Evolutionary conservation across 2,113 vertebrate species (phyloP).

Genomic region (Hypomesus transpacificus): DNA sequence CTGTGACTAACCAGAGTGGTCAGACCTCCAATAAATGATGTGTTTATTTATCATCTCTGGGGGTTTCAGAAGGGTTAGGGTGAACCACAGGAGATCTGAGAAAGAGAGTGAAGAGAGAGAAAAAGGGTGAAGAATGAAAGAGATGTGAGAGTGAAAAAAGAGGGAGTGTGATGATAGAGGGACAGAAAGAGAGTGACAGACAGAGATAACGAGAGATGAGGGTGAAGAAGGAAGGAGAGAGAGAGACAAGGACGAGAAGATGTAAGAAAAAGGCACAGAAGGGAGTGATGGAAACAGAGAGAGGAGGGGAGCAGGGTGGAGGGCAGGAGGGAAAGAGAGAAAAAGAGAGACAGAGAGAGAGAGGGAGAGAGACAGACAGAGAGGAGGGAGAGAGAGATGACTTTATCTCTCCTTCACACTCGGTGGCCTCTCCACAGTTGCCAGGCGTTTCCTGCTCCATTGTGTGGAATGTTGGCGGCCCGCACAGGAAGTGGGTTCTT

Average conservation of each 20-base stretch:
- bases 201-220: neutral
- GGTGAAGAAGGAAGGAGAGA: neutral
- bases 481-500: constrained; percentile 68
- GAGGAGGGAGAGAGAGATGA: constrained; percentile 36
- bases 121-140: too few relatives aligned
- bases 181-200: too few relatives aligned
- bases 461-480: constrained; percentile 57
- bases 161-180: neutral
- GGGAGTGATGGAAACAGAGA: neutral
- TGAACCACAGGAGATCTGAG: neutral
- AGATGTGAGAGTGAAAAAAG: neutral
- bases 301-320: constrained; percentile 3
- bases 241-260: neutral
- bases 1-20: too few relatives aligned
- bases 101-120: neutral
- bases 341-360: constrained; percentile 19
- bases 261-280: neutral
- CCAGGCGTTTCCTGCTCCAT: constrained; percentile 65
- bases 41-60: too few relatives aligned
- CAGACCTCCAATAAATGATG: too few relatives aligned
- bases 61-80: neutral
- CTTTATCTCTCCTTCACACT: constrained; percentile 64
- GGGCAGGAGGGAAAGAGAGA: constrained; percentile 31
- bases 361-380: constrained; percentile 32
- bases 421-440: constrained; percentile 47